Base-by-base conservation (phyloP, 2,797 vertebrate genomes). In the Epinephelus malabaricus region DNA sequence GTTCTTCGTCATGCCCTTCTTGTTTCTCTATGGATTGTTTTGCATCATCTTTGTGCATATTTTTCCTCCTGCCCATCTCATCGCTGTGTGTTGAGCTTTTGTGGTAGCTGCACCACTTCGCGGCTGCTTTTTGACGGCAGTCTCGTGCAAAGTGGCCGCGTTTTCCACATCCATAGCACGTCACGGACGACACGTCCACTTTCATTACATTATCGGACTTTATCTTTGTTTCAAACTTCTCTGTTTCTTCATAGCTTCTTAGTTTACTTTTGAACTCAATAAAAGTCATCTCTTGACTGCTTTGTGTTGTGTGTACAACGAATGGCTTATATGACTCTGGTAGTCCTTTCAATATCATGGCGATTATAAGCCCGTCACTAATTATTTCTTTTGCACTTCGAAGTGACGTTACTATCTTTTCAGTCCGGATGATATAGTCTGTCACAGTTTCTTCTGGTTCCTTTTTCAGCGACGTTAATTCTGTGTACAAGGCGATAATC, bases 301-400 rank as follows among this genome's bases (percentile, higher is more conserved):
- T 85, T 18, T 83, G 83, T 49, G 67, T 72, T 46, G 60, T 83
- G 19, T 88, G 72, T 13, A 86, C 58, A 3, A n/a, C 23, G 17
- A 86, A 86, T 15, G 77, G 77, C 61, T 85, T 85, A 58, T 81
- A 83, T 18, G 69, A 25, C 40, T 86, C 79, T 76, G 80, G 77
- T 8, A 86, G 73, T 3, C 81, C 65, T 6, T 64, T 78, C 59
- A 64, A 3, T n/a, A 71, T 61, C 86, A 82, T 88, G 2, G 84
- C 78, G 7, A 40, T 40, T 40, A 73, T 78, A 3, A 83, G 68
- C 17, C 78, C 67, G 19, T 88, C 77, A 69, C 86, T 82, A 2
- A 88, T 86, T 0, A 47, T 11, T 61, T 86, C 76, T 8, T 76
- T 82, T 49, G 83, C 76, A 46, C 73, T 87, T 81, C 81, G 75